Base-by-base conservation (phyloP, 2,888 invertebrate species). In the Dicycla oo region DNA sequence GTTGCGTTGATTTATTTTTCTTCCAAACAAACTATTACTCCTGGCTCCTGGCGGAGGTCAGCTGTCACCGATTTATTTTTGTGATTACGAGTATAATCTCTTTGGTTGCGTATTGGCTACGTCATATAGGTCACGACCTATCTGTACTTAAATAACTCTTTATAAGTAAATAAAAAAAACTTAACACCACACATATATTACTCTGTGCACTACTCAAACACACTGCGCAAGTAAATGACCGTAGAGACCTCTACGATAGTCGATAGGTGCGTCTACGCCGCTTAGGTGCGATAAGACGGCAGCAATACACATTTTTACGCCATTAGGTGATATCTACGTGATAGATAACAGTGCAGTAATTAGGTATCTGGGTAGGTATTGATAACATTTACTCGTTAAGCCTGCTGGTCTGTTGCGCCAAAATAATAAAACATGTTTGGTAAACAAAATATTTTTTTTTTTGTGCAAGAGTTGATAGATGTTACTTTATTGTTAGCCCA, bases 151-250 rank as follows among this genome's bases (percentile, higher is more conserved):
- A 69, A 49, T 68, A 60, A 49, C 18, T 56, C 2, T 0, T 7
- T 45, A 23, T 34, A 34, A 34, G 3, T 8, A 30, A 69, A 53
- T 43, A 75, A 61, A 80, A n/a, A 63, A 45, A 18, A 58, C 10
- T 45, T 13, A 43, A 63, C 66, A 69, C 73, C 10, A 40, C 73
- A n/a, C n/a, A n/a, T n/a, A n/a, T n/a, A n/a, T n/a, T n/a, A n/a
- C n/a, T n/a, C n/a, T n/a, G n/a, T n/a, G n/a, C n/a, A 56, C 57
- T 53, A 47, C 58, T 56, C 43, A n/a, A 56, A 49, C 45, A 62
- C 60, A 53, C 63, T 63, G 54, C 64, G 57, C 73, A 58, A 73
- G 64, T 73, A 68, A 80, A 80, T 83, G 80, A 70, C 63, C 60
- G 60, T 34, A 23, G 38, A 51, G 34, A 67, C 62, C 53, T 56